phyloP scores from a whole-genome alignment of 1,140 invertebrate species.

The Plectrocnemia conspersa region DNA sequence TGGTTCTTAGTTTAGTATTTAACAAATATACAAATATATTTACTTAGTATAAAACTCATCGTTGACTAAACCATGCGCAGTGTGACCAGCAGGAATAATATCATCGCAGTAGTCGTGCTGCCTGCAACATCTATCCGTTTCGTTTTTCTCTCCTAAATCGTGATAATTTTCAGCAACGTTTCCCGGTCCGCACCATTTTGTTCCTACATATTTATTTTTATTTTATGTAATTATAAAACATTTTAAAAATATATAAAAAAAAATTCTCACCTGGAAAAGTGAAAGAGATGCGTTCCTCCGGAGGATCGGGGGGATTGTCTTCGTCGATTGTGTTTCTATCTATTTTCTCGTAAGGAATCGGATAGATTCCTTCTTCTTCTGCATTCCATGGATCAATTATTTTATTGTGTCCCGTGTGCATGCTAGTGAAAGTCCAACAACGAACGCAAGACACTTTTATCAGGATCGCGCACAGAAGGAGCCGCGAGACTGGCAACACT shows the following conservation, averaged over 20 bases:
- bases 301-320: constrained; percentile 25
- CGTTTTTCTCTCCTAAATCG: constrained; percentile 61
- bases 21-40: constrained; percentile 10
- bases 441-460: constrained; percentile 6
- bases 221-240: no score
- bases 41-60: constrained; percentile 55
- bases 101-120: constrained; percentile 70
- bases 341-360: constrained; percentile 23
- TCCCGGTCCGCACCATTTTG: constrained; percentile 70
- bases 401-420: constrained; percentile 15
- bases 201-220: no score
- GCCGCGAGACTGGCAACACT: constrained; percentile 14
- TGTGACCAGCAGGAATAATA: constrained; percentile 54
- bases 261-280: constrained; percentile 27
- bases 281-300: constrained; percentile 23
- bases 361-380: constrained; percentile 23
- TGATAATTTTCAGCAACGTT: constrained; percentile 62
- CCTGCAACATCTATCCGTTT: constrained; percentile 73
- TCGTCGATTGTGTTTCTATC: constrained; percentile 24
- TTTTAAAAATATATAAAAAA: constrained; percentile 8
- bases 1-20: constrained; percentile 2
- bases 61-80: constrained; percentile 61
- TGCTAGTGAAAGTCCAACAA: constrained; percentile 27
- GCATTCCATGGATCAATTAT: constrained; percentile 12
- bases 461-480: background rate